phyloP scores from a whole-genome alignment of 2,797 vertebrate genomes.

The Melanotaenia pygmaea region DNA sequence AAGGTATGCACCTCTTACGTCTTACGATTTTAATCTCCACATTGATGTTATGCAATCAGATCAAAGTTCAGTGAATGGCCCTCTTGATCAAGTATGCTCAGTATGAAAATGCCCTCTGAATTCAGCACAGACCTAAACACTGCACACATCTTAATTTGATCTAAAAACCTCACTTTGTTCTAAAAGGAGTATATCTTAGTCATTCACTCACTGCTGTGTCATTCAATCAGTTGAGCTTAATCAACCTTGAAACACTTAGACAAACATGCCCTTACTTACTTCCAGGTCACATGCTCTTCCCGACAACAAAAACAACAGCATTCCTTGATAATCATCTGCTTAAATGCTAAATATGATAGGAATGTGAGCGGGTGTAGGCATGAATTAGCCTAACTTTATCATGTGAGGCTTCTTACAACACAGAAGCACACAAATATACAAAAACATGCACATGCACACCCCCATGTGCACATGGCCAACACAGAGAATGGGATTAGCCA shows the following conservation, averaged over 20 bases:
- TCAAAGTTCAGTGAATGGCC: neutral
- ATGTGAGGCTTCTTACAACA: conserved; percentile 69
- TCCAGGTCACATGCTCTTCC: conserved; percentile 66
- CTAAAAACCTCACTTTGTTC: neutral
- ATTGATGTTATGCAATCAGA: neutral
- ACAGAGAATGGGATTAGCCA: conserved; percentile 53
- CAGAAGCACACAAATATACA: conserved; percentile 8
- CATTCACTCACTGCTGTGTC: neutral
- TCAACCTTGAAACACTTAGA: conserved; percentile 36
- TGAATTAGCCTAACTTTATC: conserved; percentile 61
- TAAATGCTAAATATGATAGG: conserved; percentile 71
- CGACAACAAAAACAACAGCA: conserved; percentile 59
- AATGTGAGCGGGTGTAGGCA: conserved; percentile 61
- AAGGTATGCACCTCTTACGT: neutral
- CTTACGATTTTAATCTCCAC: neutral
- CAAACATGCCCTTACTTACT: conserved; percentile 43
- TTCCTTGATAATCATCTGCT: conserved; percentile 65
- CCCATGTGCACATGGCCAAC: conserved; percentile 21
- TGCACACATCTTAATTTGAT: neutral
- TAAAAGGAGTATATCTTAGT: neutral
- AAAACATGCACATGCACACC: conserved; percentile 5
- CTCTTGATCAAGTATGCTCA: neutral
- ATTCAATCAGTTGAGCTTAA: conserved; percentile 23
- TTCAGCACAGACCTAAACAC: neutral
- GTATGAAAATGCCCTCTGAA: neutral